Conservation (phyloP, 2,113 vertebrate species). For the Scomber japonicus region DNA sequence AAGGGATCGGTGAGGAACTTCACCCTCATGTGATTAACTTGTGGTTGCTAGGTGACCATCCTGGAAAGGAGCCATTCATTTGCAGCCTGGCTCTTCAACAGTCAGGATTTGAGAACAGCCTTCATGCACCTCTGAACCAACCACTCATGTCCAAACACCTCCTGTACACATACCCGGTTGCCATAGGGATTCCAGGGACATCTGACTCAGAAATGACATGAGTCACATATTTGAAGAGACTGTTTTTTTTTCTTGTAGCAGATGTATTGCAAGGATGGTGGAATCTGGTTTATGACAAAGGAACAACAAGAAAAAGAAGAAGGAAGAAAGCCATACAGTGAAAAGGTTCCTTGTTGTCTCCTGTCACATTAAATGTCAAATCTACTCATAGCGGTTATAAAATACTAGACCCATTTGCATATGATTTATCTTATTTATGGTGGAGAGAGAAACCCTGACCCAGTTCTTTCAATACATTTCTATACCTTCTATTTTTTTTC, state of each 20-base stretch:
- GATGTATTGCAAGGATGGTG: background rate
- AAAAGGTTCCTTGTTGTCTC: background rate
- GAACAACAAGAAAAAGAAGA: background rate
- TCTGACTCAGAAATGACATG: slow-evolving; percentile 64
- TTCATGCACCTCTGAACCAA: slow-evolving; percentile 49
- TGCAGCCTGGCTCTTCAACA: slow-evolving; percentile 45
- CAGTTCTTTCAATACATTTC: slow-evolving; percentile 5
- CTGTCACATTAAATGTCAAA: background rate
- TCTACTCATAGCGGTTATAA: background rate
- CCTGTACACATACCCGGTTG: slow-evolving; percentile 68
- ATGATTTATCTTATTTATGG: background rate
- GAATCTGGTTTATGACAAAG: slow-evolving; percentile 1
- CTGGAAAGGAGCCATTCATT: slow-evolving; percentile 61
- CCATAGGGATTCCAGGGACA: slow-evolving; percentile 78
- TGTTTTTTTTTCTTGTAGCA: background rate
- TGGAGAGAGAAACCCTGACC: background rate
- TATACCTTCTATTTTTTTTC: background rate
- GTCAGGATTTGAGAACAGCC: slow-evolving; percentile 55
- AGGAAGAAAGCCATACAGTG: background rate
- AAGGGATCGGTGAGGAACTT: slow-evolving; percentile 43
- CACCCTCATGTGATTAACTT: slow-evolving; percentile 66
- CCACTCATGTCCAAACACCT: slow-evolving; percentile 49
- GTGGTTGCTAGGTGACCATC: slow-evolving; percentile 79
- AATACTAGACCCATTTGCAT: background rate
- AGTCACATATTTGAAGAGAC: slow-evolving; percentile 50